A percentile compares a stretch with the other conserved stretches of the same genome.
Evolutionary conservation across 2,888 invertebrate genomes (phyloP).

Genomic region (Creontiades dilutus): DNA sequence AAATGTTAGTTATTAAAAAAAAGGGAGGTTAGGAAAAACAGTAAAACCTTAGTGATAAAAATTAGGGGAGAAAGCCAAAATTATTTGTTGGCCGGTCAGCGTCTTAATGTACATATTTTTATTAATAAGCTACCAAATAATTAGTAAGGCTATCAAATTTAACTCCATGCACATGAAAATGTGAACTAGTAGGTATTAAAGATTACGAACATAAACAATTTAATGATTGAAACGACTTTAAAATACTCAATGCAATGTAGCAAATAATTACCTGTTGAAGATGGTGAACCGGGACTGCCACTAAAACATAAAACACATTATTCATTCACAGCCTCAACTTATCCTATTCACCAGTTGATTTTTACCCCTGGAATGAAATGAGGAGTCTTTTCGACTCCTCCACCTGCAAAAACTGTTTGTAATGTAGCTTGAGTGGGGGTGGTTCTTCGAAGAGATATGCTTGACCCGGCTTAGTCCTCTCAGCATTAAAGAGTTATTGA

Average conservation of each 20-base stretch:
- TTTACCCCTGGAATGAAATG: no score
- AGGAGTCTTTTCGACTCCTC: no score
- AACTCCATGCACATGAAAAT: conserved; percentile 20
- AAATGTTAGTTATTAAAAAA: conserved; percentile 72
- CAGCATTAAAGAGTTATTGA: no score
- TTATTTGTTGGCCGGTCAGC: conserved; percentile 7
- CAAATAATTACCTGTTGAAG: conserved; percentile 74
- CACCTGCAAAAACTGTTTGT: no score
- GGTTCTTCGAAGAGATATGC: no score
- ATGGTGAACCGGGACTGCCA: conserved; percentile 75
- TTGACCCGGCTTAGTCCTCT: no score
- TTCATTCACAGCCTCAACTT: no score
- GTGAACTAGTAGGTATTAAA: not conserved
- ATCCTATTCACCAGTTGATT: no score
- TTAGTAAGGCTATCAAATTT: conserved; percentile 13
- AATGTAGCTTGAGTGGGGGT: no score
- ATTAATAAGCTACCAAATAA: not conserved
- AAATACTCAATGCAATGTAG: not conserved
- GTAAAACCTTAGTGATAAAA: conserved; percentile 44
- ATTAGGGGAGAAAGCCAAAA: not conserved
- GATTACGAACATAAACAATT: not conserved
- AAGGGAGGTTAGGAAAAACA: conserved; percentile 47
- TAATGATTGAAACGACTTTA: not conserved
- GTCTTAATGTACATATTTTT: not conserved
- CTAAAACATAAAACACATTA: conserved; percentile 71